These are phyloP conservation scores for Agrypnus murinus DNA, from an alignment of 2,888 invertebrate species.

Conservation along the genomic window DNA sequence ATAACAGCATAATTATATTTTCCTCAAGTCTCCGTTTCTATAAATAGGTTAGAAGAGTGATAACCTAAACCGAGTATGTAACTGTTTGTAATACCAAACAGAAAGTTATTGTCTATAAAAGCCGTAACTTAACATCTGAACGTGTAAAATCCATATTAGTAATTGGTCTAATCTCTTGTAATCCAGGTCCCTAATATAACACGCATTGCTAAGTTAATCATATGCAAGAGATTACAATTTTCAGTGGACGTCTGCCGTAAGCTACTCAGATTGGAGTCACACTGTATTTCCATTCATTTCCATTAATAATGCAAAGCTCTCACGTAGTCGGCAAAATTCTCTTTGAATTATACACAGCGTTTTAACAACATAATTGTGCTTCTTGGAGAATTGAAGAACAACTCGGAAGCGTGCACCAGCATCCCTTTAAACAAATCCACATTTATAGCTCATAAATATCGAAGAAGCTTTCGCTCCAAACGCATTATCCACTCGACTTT, in stretches of 20 bases:
- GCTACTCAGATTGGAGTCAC: conserved; percentile 41
- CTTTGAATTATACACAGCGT: conserved; percentile 32
- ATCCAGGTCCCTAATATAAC: conserved; percentile 52
- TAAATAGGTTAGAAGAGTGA: not conserved
- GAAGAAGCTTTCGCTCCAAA: conserved; percentile 51
- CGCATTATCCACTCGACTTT: conserved; percentile 54
- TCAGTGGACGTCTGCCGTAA: conserved; percentile 50
- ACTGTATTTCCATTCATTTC: conserved; percentile 36
- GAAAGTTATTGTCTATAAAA: conserved; percentile 42
- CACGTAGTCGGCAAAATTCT: conserved; percentile 22
- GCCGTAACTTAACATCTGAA: conserved; percentile 53
- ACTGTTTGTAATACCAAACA: not conserved
- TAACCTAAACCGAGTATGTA: not conserved
- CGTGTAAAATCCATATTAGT: conserved; percentile 57
- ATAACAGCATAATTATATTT: conserved; percentile 23
- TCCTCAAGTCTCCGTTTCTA: conserved; percentile 21
- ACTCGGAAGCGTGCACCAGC: conserved; percentile 42
- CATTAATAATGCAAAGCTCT: conserved; percentile 28
- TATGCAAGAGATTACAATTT: conserved; percentile 58
- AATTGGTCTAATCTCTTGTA: conserved; percentile 60
- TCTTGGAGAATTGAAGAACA: conserved; percentile 54
- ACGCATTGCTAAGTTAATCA: conserved; percentile 54
- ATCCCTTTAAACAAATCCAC: conserved; percentile 55
- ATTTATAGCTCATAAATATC: conserved; percentile 56
- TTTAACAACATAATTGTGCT: conserved; percentile 54